phyloP scores from a whole-genome alignment of 2,888 invertebrate species.

The Drosophila incognita region DNA sequence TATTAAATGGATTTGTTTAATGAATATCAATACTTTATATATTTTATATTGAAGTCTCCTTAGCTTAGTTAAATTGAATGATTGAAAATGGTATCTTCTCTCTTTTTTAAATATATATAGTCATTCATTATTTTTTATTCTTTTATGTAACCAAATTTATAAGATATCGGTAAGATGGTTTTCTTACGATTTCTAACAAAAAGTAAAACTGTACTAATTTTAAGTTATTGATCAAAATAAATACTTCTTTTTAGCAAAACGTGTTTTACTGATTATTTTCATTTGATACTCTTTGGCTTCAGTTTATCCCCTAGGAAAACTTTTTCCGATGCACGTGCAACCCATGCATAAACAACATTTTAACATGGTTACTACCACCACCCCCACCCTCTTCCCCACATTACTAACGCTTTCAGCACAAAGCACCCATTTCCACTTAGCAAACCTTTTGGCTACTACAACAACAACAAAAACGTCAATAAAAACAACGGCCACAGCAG shows the following conservation, averaged over 20 bases:
- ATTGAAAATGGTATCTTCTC: not conserved
- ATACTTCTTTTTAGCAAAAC: not conserved
- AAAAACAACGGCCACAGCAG: conserved; percentile 17
- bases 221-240: not conserved
- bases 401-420: conserved; percentile 13
- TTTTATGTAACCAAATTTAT: not conserved
- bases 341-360: conserved; percentile 37
- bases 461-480: conserved; percentile 7
- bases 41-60: not conserved
- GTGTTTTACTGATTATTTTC: not conserved
- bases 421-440: conserved; percentile 74
- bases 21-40: not conserved
- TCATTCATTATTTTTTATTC: not conserved
- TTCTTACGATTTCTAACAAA: no score
- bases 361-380: conserved; percentile 19
- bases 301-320: conserved; percentile 5
- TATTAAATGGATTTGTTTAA: not conserved
- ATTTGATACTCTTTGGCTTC: not conserved
- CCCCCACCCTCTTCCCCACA: not conserved
- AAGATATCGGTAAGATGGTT: not conserved
- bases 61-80: not conserved
- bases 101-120: not conserved
- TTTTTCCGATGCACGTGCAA: conserved; percentile 8
- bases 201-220: no score
- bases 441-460: conserved; percentile 59